Evolutionary conservation across 2,113 vertebrate species (phyloP).

Genomic region (Salvelinus alpinus): DNA sequence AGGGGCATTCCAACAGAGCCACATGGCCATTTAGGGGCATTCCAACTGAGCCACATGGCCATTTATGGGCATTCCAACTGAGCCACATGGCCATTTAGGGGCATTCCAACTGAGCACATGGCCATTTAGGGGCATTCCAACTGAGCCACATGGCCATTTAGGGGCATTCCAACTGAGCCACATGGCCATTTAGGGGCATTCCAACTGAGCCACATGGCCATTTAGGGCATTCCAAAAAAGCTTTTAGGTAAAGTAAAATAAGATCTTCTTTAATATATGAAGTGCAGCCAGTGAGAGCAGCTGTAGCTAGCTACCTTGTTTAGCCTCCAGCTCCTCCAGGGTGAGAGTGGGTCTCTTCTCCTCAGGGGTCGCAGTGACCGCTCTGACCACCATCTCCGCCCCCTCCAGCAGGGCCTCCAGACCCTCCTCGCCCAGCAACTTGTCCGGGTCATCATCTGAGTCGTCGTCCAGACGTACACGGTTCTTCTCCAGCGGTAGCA

Average conservation of each 20-base stretch:
- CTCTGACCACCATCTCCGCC: slow-evolving; percentile 54
- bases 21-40: too few species aligned
- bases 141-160: too few species aligned
- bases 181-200: too few species aligned
- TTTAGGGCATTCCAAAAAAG: too few species aligned
- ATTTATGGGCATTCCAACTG: too few species aligned
- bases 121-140: too few species aligned
- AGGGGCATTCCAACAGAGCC: too few species aligned
- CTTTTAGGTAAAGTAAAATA: background rate
- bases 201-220: too few species aligned
- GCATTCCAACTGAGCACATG: too few species aligned
- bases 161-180: too few species aligned
- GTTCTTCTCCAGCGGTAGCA: slow-evolving; percentile 95
- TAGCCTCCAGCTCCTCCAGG: slow-evolving; percentile 93
- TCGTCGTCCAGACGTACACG: slow-evolving; percentile 93
- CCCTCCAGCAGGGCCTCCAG: slow-evolving; percentile 62
- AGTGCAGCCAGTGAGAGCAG: background rate
- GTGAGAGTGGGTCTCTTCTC: slow-evolving; percentile 89
- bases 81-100: too few species aligned
- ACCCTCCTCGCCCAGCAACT: slow-evolving; percentile 75
- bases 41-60: too few species aligned
- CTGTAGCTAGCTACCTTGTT: slow-evolving; percentile 82
- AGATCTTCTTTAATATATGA: background rate
- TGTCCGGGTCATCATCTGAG: slow-evolving; percentile 86
- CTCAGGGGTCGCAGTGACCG: slow-evolving; percentile 70